phyloP scores from a whole-genome alignment of 2,113 vertebrate genomes.

The Hyla sarda region DNA sequence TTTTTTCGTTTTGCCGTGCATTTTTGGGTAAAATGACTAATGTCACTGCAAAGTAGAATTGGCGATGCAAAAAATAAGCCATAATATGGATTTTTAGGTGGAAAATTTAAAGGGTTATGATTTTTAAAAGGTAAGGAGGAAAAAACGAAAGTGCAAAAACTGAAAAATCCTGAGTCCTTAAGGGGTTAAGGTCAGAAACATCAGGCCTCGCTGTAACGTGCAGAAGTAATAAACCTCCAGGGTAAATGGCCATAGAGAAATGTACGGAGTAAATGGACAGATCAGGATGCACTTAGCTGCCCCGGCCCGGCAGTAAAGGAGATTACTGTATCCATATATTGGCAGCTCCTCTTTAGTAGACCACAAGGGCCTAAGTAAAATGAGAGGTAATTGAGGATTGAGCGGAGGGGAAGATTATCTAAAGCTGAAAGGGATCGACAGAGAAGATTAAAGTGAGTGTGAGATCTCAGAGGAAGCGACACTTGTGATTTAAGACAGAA shows the following conservation, averaged over 20 bases:
- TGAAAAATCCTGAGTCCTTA: no score
- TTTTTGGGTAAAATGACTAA: no score
- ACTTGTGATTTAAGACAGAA: slow-evolving; percentile 30
- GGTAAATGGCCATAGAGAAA: neutral
- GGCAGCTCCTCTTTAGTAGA: slow-evolving; percentile 15
- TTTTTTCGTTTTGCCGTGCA: no score
- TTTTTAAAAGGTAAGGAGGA: no score
- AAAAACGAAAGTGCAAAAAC: no score
- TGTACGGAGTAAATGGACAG: neutral
- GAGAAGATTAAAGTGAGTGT: slow-evolving; percentile 25
- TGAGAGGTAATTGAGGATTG: slow-evolving; percentile 27
- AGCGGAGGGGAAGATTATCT: slow-evolving; percentile 35
- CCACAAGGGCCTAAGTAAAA: slow-evolving; percentile 27
- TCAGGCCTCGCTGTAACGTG: neutral
- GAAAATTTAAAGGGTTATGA: no score
- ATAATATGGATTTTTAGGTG: no score
- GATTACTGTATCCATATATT: slow-evolving; percentile 17
- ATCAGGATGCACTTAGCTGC: slow-evolving; percentile 16
- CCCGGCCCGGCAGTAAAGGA: slow-evolving; percentile 3
- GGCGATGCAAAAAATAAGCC: no score
- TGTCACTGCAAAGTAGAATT: no score
- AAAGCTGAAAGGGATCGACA: slow-evolving; percentile 19
- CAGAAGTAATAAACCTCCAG: neutral
- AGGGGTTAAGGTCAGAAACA: neutral
- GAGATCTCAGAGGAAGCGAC: slow-evolving; percentile 40